These are phyloP conservation scores for Platyrinchus mystaceus DNA, from an alignment of 2,797 vertebrate species.

Conservation along the genomic window DNA sequence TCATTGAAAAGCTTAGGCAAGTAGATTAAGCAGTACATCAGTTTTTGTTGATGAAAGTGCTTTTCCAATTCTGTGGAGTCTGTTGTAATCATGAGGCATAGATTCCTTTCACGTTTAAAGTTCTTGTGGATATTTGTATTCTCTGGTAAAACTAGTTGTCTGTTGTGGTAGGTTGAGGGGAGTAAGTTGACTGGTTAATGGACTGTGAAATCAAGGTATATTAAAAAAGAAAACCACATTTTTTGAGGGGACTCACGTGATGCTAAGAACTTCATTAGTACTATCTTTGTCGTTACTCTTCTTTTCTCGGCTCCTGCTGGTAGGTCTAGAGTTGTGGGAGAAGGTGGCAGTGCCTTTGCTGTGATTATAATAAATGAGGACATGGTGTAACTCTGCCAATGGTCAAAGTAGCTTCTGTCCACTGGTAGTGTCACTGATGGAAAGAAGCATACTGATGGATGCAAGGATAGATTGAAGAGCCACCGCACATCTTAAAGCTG, in stretches of 20 bases:
- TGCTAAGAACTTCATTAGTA: neutral
- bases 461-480: neutral
- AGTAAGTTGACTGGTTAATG: neutral
- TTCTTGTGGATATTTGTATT: neutral
- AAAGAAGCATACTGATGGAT: neutral
- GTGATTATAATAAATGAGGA: neutral
- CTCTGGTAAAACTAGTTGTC: neutral
- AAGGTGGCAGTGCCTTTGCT: neutral
- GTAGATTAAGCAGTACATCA: neutral
- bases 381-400: neutral
- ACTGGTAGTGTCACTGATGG: neutral
- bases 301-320: neutral
- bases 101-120: neutral
- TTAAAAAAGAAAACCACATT: neutral
- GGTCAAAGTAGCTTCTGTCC: neutral
- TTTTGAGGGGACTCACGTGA: fast-evolving
- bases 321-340: neutral
- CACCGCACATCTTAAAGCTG: neutral
- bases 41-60: neutral
- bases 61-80: neutral
- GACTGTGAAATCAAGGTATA: neutral
- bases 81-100: neutral
- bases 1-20: neutral
- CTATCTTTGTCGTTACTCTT: neutral
- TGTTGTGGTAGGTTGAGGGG: neutral